Evolutionary conservation across 1,140 invertebrate genomes (phyloP).

Genomic region (Apis florea): DNA sequence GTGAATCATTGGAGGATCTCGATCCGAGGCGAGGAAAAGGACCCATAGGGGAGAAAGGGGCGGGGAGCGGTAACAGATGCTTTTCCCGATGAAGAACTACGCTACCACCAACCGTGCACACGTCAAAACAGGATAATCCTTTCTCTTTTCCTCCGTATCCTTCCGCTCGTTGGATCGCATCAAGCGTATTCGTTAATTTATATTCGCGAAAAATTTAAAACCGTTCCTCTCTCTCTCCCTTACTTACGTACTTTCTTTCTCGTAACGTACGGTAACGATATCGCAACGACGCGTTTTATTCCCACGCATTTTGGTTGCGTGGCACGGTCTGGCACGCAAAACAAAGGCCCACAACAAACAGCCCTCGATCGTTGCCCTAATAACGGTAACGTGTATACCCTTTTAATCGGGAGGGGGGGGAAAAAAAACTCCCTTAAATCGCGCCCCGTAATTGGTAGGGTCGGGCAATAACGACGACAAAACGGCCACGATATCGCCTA

Average conservation of each 20-base stretch:
- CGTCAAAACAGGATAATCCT: constrained; percentile 72
- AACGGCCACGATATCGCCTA: constrained; percentile 50
- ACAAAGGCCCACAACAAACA: constrained; percentile 32
- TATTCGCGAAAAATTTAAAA: neutral
- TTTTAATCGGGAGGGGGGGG: constrained; percentile 22
- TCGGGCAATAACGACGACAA: constrained; percentile 50
- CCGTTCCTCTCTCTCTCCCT: neutral
- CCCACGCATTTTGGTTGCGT: constrained; percentile 69
- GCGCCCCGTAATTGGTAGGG: constrained; percentile 53
- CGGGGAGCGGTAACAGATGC: constrained; percentile 42
- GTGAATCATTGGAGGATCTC: constrained; percentile 58
- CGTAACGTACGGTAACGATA: constrained; percentile 58
- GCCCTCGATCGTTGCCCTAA: constrained; percentile 28
- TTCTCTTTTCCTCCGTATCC: too few relatives aligned
- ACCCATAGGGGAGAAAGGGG: constrained; percentile 10
- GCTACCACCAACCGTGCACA: constrained; percentile 64
- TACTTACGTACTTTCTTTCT: neutral
- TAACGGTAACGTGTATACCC: constrained; percentile 12
- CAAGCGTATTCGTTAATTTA: constrained; percentile 13
- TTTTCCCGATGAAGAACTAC: constrained; percentile 38
- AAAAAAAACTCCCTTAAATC: constrained; percentile 51
- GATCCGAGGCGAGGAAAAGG: constrained; percentile 25
- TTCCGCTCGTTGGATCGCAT: too few relatives aligned
- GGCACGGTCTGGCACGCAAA: constrained; percentile 65
- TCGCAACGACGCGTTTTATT: constrained; percentile 62